Evolutionary conservation across 2,797 vertebrate genomes (phyloP), one percentile per base, ranked within the genome.

Genomic region (Synaphobranchus kaupii): DNA sequence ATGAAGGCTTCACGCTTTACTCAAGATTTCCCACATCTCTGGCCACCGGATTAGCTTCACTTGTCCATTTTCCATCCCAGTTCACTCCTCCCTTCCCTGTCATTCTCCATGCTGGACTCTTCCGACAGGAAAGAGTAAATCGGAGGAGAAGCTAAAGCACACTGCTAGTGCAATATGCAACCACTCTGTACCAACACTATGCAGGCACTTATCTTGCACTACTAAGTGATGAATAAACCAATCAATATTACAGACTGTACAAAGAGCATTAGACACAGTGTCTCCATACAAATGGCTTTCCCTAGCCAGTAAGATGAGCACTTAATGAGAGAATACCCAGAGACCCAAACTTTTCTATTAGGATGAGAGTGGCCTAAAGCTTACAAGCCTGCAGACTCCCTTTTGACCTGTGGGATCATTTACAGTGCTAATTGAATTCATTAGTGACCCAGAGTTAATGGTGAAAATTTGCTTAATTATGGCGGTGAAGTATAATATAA

Each of bases 251-350:
- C 17, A 48, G 44, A 25, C 47, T 48, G 47, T n/a, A 7, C 2
- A 81, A 81, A 81, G 2, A 81, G 78, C 78, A 81, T 81, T 81
- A 81, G 47, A 47, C 47, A 50, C 78, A 81, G 47, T 50, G 78
- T 81, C 78, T 81, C 44, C 47, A 81, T n/a, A 81, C 47, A 81
- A 78, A 78, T 78, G 73, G 34, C 73, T 20, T 47, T 39, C 34
- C 73, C 34, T 22, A 44, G 47, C 78, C 78, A 48, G 78, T 13
- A 81, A 50, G 78, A 25, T 34, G 22, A 48, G 47, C 78, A 81
- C 22, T 81, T 48, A 81, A 48, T 81, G 47, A 48, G 9, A 81
- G 9, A n/a, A 81, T 25, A 22, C 20, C 8, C 78, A 81, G 44
- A 50, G 78, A 81, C 47, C 8, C 39, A 76, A 39, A 76, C 71